Base-by-base conservation (phyloP, 2,888 invertebrate genomes). In the Clusia tigrina region DNA sequence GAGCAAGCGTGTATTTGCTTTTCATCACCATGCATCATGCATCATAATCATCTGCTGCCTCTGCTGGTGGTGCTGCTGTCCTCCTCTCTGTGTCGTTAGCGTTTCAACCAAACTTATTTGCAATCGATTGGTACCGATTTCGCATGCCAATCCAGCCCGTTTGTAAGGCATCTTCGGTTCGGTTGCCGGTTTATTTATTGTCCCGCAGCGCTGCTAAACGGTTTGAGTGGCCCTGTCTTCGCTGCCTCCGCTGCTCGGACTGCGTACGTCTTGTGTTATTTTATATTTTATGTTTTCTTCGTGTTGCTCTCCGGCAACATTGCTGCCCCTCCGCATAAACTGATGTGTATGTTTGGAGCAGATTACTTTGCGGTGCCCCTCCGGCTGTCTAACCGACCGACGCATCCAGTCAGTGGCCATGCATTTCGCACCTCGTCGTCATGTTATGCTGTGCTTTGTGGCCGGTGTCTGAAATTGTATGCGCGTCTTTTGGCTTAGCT, bases 1-100 rank as follows among this genome's bases (percentile, higher is more conserved):
- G 42, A 42, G 10, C 42, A n/a, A 42, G 51, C 24, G 17, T 53
- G 24, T 77, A 75, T 75, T 75, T 77, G 74, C 76, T 77, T 75
- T 75, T 77, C 74, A 77, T 76, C 77, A 76, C 76, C 77, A 73
- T 65, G 69, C 48, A 18, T 2, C 48, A 15, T 48, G 22, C 48
- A 48, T 20, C 48, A 20, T 18, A 22, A n/a, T n/a, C n/a, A n/a
- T 32, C 42, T 42, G n/a, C 3, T 42, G 6, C n/a, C n/a, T 42
- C 15, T n/a, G 42, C 42, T 17, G 10, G 3, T 17, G n/a, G 42
- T 42, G 20, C 48, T 48, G 20, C 48, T 18, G 20, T 3, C 18
- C 20, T 22, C 22, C 3, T 2, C 48, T 20, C 6, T 6, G 18
- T 20, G 48, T 20, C 6, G 2, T 48, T 22, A 9, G 22, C 20